Evolutionary conservation across 30 jellyfish, hydroid and myxozoan genomes (phyloP).

Genomic region (Hydractinia echinata): DNA sequence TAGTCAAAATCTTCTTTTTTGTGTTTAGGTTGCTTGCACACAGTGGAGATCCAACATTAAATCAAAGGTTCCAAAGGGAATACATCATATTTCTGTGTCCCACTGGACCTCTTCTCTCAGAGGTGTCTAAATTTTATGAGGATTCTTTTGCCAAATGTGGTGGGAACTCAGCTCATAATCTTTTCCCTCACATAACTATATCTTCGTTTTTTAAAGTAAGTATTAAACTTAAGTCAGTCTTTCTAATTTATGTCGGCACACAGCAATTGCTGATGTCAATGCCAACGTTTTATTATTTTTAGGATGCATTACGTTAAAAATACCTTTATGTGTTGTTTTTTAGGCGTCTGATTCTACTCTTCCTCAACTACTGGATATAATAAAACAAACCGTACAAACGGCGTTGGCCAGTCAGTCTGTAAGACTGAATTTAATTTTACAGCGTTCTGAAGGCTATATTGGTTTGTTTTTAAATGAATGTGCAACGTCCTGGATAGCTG

Average conservation of each 20-base stretch:
- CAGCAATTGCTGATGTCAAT: too few relatives aligned
- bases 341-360: constrained; percentile 68
- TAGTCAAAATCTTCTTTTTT: not conserved
- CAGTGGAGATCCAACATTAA: constrained; percentile 52
- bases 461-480: constrained; percentile 76
- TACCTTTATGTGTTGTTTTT: not conserved
- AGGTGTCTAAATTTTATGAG: constrained; percentile 58
- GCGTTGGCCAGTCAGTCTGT: constrained; percentile 29
- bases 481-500: constrained; percentile 57
- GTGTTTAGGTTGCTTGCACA: constrained; percentile 68
- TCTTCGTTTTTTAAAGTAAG: constrained; percentile 85
- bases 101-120: constrained; percentile 57
- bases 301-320: too few relatives aligned
- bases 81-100: constrained; percentile 75
- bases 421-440: constrained; percentile 43
- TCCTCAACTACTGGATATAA: constrained; percentile 70
- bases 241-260: too few relatives aligned
- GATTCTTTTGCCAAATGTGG: constrained; percentile 69
- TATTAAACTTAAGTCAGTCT: not conserved
- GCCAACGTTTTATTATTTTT: too few relatives aligned
- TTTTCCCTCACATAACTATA: constrained; percentile 91
- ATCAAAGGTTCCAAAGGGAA: constrained; percentile 54
- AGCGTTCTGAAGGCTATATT: constrained; percentile 70
- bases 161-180: constrained; percentile 81
- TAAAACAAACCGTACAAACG: constrained; percentile 35